phyloP scores from a whole-genome alignment of 2,113 vertebrate genomes.

The Pterocles burchelli region DNA sequence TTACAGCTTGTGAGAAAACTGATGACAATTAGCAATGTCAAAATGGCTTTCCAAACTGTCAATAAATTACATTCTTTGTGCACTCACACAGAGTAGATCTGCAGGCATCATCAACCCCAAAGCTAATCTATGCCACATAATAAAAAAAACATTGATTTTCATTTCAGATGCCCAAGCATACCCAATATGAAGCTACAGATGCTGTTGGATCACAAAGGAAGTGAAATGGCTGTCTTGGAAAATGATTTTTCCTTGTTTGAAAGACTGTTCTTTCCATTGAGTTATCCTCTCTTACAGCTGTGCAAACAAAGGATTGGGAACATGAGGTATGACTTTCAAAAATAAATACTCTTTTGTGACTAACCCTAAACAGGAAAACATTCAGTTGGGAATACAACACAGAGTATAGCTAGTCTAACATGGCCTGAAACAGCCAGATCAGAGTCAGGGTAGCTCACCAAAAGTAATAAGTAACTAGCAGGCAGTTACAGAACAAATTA shows the following conservation, averaged over 20 bases:
- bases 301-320: conserved; percentile 51
- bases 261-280: not conserved
- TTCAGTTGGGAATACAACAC: not conserved
- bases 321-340: conserved; percentile 42
- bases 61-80: conserved; percentile 41
- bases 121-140: not conserved
- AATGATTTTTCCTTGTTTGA: not conserved
- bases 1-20: not conserved
- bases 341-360: conserved; percentile 29
- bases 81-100: not conserved
- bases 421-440: conserved; percentile 9
- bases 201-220: not conserved
- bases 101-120: not conserved
- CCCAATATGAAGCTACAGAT: not conserved
- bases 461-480: not conserved
- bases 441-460: not conserved
- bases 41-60: conserved; percentile 39
- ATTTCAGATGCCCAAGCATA: not conserved
- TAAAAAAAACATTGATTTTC: conserved; percentile 34
- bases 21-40: conserved; percentile 40
- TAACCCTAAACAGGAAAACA: conserved; percentile 1
- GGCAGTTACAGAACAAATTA: not conserved
- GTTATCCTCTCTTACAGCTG: conserved; percentile 50
- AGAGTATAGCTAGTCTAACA: not conserved
- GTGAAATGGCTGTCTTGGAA: conserved; percentile 9